A percentile compares a stretch with the other conserved stretches of the same genome.
Conservation (phyloP, 2,113 vertebrate genomes). For the Riparia riparia region DNA sequence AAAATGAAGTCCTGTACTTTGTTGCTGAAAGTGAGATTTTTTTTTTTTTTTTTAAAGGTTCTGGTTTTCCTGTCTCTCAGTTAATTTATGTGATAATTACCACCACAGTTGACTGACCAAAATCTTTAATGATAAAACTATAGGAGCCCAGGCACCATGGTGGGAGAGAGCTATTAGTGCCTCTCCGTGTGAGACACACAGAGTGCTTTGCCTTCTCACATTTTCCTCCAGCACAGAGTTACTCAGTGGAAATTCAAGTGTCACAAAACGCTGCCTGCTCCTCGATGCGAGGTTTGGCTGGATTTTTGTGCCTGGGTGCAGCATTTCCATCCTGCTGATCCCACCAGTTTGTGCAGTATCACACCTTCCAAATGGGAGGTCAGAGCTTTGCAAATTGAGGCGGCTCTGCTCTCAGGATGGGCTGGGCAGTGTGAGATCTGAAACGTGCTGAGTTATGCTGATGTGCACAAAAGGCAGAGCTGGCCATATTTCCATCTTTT, state of each 20-base stretch:
- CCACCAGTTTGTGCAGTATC: neutral
- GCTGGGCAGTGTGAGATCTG: neutral
- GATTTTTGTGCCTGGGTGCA: neutral
- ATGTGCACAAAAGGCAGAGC: neutral
- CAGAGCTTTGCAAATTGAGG: neutral
- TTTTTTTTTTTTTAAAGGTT: neutral
- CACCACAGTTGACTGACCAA: slow-evolving; percentile 62
- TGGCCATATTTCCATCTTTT: neutral
- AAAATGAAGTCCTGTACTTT: slow-evolving; percentile 42
- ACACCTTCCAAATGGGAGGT: neutral
- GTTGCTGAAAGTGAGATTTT: slow-evolving; percentile 25
- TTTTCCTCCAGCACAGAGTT: neutral
- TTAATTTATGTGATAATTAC: slow-evolving; percentile 74
- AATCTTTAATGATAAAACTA: slow-evolving; percentile 67
- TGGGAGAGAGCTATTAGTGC: slow-evolving; percentile 47
- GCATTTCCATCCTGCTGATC: neutral
- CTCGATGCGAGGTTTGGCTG: no score
- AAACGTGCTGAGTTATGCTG: neutral
- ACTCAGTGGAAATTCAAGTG: accelerated
- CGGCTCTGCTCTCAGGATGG: neutral
- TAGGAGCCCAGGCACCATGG: slow-evolving; percentile 35
- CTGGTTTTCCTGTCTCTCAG: slow-evolving; percentile 33
- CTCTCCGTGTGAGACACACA: neutral
- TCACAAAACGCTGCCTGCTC: neutral
- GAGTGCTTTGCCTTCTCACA: neutral